phyloP scores from a whole-genome alignment of 2,113 vertebrate species.

The Onychostoma macrolepis region DNA sequence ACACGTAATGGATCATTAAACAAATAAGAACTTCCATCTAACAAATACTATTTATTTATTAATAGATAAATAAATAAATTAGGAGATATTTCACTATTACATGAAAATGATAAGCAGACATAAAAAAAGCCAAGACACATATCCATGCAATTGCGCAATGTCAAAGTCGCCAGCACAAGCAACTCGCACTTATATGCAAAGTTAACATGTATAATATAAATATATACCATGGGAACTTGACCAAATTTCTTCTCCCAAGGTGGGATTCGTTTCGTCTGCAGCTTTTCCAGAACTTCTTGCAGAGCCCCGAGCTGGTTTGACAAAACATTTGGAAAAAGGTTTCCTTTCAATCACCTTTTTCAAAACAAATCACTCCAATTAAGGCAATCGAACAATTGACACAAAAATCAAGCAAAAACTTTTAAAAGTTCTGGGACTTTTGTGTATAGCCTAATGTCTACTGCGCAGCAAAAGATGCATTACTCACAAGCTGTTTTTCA shows the following conservation, averaged over 20 bases:
- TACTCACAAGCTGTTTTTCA: constrained; percentile 76
- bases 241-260: constrained; percentile 71
- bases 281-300: constrained; percentile 70
- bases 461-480: not conserved
- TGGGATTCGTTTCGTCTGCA: constrained; percentile 67
- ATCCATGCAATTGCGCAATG: constrained; percentile 1
- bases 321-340: not conserved
- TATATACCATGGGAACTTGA: constrained; percentile 71
- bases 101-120: not conserved
- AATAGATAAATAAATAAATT: not conserved
- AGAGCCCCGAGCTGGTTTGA: constrained; percentile 64
- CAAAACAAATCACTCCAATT: not conserved
- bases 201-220: not conserved
- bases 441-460: not conserved
- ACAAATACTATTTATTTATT: not conserved
- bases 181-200: not conserved
- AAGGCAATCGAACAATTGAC: not conserved
- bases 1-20: not conserved
- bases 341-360: not conserved
- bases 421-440: not conserved
- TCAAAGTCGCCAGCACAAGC: not conserved
- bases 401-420: not conserved
- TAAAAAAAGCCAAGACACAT: not conserved
- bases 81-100: not conserved
- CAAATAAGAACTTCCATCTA: not conserved